Conservation (phyloP, 1,140 invertebrate species). For the Pomacea maculata region DNA sequence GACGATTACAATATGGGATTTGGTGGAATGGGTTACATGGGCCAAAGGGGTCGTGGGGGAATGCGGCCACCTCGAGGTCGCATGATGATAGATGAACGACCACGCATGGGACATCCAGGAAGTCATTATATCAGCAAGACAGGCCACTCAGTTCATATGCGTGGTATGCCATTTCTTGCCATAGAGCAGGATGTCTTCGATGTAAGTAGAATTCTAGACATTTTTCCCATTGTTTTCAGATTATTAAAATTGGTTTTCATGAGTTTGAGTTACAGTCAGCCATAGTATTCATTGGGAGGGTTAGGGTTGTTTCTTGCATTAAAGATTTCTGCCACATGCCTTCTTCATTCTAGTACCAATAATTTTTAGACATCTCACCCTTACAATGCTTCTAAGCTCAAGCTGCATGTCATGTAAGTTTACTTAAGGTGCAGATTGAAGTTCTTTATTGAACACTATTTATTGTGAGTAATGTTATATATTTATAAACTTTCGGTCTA, state of each 20-base stretch:
- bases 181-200: constrained; percentile 59
- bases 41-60: constrained; percentile 25
- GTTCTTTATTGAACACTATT: too few species aligned
- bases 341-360: too few species aligned
- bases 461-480: too few species aligned
- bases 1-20: constrained; percentile 60
- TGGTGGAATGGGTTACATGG: constrained; percentile 44
- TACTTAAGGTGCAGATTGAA: too few species aligned
- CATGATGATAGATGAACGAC: constrained; percentile 54
- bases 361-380: too few species aligned
- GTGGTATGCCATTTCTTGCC: constrained; percentile 78
- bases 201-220: constrained; percentile 36
- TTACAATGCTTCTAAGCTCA: too few species aligned
- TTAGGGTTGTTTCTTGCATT: too few species aligned
- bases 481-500: too few species aligned
- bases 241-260: neutral
- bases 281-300: too few species aligned
- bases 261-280: too few species aligned
- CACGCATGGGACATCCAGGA: constrained; percentile 46
- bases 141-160: constrained; percentile 80
- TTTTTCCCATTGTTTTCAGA: neutral
- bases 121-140: constrained; percentile 59
- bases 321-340: too few species aligned
- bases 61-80: constrained; percentile 19
- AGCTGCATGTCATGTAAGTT: too few species aligned